A percentile compares a stretch with the other conserved stretches of the same genome.
phyloP scores from a whole-genome alignment of 2,888 invertebrate genomes.

The Cinara cedri region DNA sequence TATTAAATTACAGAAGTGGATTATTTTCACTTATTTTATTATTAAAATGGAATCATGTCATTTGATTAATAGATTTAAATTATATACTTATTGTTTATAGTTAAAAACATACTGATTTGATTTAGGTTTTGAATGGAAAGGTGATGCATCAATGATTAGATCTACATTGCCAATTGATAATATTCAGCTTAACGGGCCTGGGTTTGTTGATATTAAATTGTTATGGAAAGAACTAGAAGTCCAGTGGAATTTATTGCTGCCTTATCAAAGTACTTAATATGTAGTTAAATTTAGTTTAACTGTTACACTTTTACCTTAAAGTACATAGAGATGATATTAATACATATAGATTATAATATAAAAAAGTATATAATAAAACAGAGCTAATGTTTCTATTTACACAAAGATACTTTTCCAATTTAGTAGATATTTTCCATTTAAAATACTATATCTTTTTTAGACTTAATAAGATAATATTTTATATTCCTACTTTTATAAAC shows the following conservation, averaged over 20 bases:
- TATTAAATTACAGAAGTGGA: too few relatives aligned
- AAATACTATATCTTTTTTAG: neutral
- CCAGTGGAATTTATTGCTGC: slow-evolving; percentile 67
- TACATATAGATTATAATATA: too few relatives aligned
- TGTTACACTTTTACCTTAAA: neutral
- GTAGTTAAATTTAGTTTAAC: neutral
- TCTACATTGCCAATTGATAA: slow-evolving; percentile 66
- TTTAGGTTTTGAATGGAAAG: slow-evolving; percentile 66
- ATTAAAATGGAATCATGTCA: too few relatives aligned
- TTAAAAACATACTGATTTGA: slow-evolving; percentile 1
- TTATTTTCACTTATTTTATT: too few relatives aligned
- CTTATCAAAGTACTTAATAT: slow-evolving; percentile 64
- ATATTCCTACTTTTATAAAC: too few relatives aligned
- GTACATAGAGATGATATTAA: too few relatives aligned
- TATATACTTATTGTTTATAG: neutral
- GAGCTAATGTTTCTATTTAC: too few relatives aligned
- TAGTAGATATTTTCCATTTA: neutral
- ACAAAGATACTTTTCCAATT: too few relatives aligned
- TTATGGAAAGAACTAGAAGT: slow-evolving; percentile 69
- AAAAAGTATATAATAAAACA: too few relatives aligned
- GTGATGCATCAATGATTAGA: slow-evolving; percentile 70
- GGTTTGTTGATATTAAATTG: slow-evolving; percentile 69
- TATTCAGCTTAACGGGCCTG: slow-evolving; percentile 63
- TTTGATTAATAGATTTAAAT: neutral
- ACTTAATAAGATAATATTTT: too few relatives aligned